phyloP scores from a whole-genome alignment of 1,140 invertebrate species.

The Euglossa dilemma region DNA sequence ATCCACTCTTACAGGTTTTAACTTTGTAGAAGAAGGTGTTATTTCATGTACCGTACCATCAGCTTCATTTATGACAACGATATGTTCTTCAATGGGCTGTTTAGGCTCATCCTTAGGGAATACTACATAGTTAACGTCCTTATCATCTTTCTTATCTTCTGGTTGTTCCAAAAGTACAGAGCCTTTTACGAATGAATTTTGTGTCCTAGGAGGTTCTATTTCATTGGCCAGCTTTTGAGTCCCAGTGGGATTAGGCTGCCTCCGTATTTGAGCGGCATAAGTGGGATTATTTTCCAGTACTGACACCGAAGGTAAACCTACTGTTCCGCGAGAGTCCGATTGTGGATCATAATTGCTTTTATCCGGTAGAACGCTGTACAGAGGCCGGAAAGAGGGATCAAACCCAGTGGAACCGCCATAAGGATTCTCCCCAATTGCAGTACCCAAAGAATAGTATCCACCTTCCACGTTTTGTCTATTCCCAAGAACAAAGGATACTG shows the following conservation, averaged over 20 bases:
- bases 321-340: conserved; percentile 40
- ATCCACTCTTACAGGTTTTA: conserved; percentile 20
- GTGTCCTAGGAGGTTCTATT: conserved; percentile 35
- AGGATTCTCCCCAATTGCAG: conserved; percentile 79
- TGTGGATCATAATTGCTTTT: conserved; percentile 24
- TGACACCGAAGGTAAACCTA: conserved; percentile 66
- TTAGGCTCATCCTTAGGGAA: conserved; percentile 57
- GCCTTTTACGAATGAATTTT: conserved; percentile 13
- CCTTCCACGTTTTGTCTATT: conserved; percentile 85
- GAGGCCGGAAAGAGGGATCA: conserved; percentile 74
- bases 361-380: conserved; percentile 37
- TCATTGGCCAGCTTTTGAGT: conserved; percentile 44
- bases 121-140: conserved; percentile 58
- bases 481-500: conserved; percentile 85
- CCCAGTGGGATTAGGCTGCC: conserved; percentile 23
- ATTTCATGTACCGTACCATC: conserved; percentile 72
- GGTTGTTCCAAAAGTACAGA: conserved; percentile 11
- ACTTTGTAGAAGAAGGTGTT: conserved; percentile 14
- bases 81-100: conserved; percentile 74
- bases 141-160: conserved; percentile 40
- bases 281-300: conserved; percentile 55
- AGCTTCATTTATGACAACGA: conserved; percentile 76
- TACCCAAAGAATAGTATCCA: conserved; percentile 80
- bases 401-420: conserved; percentile 70
- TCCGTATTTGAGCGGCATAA: conserved; percentile 68